These are phyloP conservation scores for Ammospiza caudacuta DNA, from an alignment of 2,113 vertebrate species.

Conservation along the genomic window DNA sequence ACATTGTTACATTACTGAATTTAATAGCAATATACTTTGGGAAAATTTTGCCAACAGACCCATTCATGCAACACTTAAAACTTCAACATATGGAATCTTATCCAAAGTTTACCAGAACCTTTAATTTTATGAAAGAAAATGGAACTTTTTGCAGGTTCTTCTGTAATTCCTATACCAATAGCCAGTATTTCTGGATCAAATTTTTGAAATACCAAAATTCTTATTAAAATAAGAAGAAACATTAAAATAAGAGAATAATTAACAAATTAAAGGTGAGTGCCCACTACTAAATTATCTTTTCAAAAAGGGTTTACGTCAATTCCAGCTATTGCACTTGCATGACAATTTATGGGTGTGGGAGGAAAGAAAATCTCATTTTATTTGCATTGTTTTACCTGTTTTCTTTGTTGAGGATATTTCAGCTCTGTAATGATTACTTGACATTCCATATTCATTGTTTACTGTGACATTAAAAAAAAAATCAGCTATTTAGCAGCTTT, in stretches of 20 bases:
- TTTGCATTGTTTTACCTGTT: slow-evolving; percentile 49
- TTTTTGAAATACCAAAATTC: background rate
- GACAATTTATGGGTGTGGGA: slow-evolving; percentile 14
- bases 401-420: slow-evolving; percentile 46
- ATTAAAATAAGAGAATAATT: background rate
- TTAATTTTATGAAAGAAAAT: background rate
- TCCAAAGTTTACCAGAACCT: background rate
- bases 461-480: slow-evolving; percentile 43
- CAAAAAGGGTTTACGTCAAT: background rate
- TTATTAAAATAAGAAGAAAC: background rate
- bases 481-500: slow-evolving; percentile 36
- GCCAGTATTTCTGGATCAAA: background rate
- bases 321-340: slow-evolving; percentile 18
- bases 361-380: slow-evolving; percentile 22
- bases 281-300: background rate
- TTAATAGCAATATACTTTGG: background rate
- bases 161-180: background rate
- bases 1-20: background rate
- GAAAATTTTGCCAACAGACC: background rate
- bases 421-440: slow-evolving; percentile 23
- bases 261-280: background rate
- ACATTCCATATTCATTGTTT: slow-evolving; percentile 50
- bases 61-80: background rate
- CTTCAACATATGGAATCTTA: background rate
- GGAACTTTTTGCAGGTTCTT: background rate